These are phyloP conservation scores for Trematomus bernacchii DNA, from an alignment of 2,797 vertebrate species.

Conservation along the genomic window DNA sequence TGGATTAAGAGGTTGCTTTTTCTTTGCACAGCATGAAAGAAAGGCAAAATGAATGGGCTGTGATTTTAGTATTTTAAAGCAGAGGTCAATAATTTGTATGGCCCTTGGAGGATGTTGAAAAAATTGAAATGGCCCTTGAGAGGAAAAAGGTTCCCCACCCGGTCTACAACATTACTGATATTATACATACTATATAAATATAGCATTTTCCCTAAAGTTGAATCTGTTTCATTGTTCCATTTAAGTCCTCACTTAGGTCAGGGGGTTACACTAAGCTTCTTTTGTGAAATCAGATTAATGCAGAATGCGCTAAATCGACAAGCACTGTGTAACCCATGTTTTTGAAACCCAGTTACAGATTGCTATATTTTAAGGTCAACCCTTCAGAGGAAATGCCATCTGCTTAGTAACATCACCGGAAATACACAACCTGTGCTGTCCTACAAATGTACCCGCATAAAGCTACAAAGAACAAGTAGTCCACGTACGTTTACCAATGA, in stretches of 20 bases:
- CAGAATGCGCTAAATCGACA: slow-evolving; percentile 26
- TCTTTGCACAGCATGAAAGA: too few species aligned
- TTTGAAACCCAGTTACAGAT: slow-evolving; percentile 19
- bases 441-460: slow-evolving; percentile 7
- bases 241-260: slow-evolving; percentile 23
- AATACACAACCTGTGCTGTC: slow-evolving; percentile 15
- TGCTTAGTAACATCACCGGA: slow-evolving; percentile 6
- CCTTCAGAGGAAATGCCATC: slow-evolving; percentile 40
- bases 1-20: too few species aligned
- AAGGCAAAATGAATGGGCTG: too few species aligned
- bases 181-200: too few species aligned
- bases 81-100: too few species aligned
- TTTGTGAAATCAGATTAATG: slow-evolving; percentile 55
- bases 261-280: slow-evolving; percentile 47
- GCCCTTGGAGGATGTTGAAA: too few species aligned
- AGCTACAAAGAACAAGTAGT: background rate
- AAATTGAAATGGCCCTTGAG: too few species aligned
- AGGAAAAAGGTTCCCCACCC: too few species aligned
- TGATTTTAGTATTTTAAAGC: too few species aligned
- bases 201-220: slow-evolving; percentile 3
- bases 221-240: slow-evolving; percentile 35
- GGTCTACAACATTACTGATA: background rate
- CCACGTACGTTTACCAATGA: background rate
- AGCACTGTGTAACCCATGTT: slow-evolving; percentile 14
- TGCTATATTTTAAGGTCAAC: background rate